Base-by-base conservation (phyloP, 2,797 vertebrate species). In the Rhynchonycteris naso region DNA sequence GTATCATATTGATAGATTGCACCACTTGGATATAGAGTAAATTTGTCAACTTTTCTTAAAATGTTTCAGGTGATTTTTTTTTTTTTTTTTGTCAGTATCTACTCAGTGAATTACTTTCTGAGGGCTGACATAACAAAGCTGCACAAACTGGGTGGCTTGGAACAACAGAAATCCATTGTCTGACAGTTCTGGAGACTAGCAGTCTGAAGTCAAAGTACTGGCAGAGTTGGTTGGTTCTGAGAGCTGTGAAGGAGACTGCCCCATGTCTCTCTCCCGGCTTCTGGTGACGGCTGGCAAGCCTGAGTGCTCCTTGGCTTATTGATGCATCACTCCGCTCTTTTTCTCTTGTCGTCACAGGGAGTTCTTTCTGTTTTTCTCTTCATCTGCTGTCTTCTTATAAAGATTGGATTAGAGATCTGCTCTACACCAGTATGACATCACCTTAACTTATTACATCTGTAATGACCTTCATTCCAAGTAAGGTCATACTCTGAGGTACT, bases 41-140 rank as follows among this genome's bases (percentile, higher is more conserved):
- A 88, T 86, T 80, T 61, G 68, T 93, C 89, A 89, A 65, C 58
- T 96, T 96, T 97, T 93, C 92, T 61, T 80, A 89, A 96, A 95
- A 83, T 71, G 59, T 91, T 96, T 71, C 26, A 66, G 22, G 84
- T 80, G 54, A 56, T n/a, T 75, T 24, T n/a, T n/a, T n/a, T 16
- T 47, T 94, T 92, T 13, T 43, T 93, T 90, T 69, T 69, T 30
- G 63, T 69, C 86, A 2, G 56, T 86, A 30, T 43, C 68, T n/a
- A 91, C 50, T n/a, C 54, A 2, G 18, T 78, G 0, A 69, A 30
- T 81, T 76, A 50, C 38, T 74, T 93, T 89, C 61, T 74, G 50
- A 80, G 30, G 11, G 38, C 75, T 68, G 2, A 18, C 30, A 30
- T 75, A 47, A 75, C 8, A 72, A 75, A 78, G 7, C n/a, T 43